These are phyloP conservation scores for Pseudomyrmex cubaensis DNA, from an alignment of 1,140 invertebrate genomes.

Conservation along the genomic window DNA sequence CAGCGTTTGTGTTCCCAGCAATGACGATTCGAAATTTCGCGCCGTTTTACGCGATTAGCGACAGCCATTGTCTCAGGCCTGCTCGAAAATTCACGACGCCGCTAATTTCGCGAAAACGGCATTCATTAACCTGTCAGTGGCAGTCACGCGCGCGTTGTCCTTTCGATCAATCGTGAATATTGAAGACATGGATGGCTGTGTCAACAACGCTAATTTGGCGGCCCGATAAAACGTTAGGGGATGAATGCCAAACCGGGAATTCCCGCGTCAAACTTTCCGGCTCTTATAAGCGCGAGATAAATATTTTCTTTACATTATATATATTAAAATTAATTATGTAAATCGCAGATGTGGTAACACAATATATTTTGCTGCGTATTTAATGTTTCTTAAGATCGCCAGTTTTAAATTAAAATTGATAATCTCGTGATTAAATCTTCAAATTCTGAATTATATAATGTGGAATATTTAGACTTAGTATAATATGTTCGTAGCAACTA, in stretches of 20 bases:
- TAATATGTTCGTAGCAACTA: not conserved
- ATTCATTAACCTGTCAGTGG: constrained; percentile 56
- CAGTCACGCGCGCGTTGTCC: constrained; percentile 35
- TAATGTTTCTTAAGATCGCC: not conserved
- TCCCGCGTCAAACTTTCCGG: not conserved
- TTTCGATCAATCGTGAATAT: constrained; percentile 57
- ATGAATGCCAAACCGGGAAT: not conserved
- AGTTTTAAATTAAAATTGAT: constrained; percentile 13
- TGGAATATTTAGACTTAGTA: not conserved
- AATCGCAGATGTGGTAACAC: no score
- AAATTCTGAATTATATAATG: no score
- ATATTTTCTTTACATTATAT: not conserved
- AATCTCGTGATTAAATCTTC: not conserved
- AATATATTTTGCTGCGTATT: not conserved
- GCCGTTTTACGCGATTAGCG: constrained; percentile 28
- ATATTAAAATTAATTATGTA: no score
- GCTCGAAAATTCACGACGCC: constrained; percentile 54
- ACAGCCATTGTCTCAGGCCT: constrained; percentile 48
- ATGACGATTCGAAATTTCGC: constrained; percentile 32
- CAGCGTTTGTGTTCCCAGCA: not conserved
- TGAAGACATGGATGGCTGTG: constrained; percentile 49
- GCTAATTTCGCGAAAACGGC: constrained; percentile 53
- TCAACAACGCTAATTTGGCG: constrained; percentile 40
- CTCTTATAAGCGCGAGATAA: constrained; percentile 3
- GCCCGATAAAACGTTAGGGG: constrained; percentile 19